These are phyloP conservation scores for Pachycephala philippinensis DNA, from an alignment of 2,113 vertebrate species.

Conservation along the genomic window DNA sequence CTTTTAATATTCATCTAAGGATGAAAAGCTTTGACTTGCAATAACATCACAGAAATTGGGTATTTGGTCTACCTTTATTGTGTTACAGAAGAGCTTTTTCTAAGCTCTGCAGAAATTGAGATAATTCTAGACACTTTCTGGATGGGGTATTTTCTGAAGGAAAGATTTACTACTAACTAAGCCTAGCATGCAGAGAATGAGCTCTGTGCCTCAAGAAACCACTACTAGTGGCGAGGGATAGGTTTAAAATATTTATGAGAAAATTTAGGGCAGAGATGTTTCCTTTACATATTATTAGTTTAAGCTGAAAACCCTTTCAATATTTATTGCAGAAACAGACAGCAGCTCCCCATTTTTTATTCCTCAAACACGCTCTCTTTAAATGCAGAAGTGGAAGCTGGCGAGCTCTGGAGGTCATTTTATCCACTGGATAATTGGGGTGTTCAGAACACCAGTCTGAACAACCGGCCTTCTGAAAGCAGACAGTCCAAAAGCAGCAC, in stretches of 20 bases:
- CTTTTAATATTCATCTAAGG: background rate
- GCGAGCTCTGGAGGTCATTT: background rate
- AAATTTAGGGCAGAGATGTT: background rate
- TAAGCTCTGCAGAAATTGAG: background rate
- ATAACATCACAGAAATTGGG: background rate
- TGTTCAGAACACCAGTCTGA: background rate
- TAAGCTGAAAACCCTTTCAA: background rate
- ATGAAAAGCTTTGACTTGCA: background rate
- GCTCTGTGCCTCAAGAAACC: slow-evolving; percentile 7
- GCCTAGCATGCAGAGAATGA: background rate
- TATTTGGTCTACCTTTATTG: background rate
- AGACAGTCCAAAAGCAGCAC: background rate
- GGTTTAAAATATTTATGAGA: slow-evolving; percentile 40
- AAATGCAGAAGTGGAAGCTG: background rate
- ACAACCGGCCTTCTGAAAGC: background rate
- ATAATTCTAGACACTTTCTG: background rate
- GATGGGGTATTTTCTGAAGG: background rate
- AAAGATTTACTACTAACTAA: background rate
- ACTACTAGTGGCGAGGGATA: background rate
- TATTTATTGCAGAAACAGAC: slow-evolving; percentile 27
- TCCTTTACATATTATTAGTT: slow-evolving; percentile 11
- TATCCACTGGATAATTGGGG: background rate
- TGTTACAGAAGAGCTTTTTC: background rate
- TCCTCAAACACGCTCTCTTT: background rate
- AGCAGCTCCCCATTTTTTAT: background rate